Conservation (phyloP, 2,797 vertebrate genomes). For the Paramormyrops hopkinsi region DNA sequence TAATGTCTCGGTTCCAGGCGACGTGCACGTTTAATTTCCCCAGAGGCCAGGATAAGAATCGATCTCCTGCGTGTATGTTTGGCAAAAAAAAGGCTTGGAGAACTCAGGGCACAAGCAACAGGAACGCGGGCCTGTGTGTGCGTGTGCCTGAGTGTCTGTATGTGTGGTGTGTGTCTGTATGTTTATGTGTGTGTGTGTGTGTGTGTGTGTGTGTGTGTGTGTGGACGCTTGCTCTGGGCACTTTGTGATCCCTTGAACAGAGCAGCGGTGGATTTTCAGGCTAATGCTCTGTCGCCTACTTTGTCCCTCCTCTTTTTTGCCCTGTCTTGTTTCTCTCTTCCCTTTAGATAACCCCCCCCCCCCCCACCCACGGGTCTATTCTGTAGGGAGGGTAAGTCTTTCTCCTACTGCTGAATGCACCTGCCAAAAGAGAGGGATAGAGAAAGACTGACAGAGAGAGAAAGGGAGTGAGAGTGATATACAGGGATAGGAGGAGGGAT, state of each 20-base stretch:
- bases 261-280: not conserved
- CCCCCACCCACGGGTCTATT: not conserved
- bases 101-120: not conserved
- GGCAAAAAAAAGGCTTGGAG: not conserved
- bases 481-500: not conserved
- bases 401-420: not conserved
- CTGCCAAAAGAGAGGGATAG: not conserved
- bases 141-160: not conserved
- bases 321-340: not conserved
- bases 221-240: not conserved
- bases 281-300: not conserved
- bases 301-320: not conserved
- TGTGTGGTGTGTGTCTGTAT: not conserved
- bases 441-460: not conserved
- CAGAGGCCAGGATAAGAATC: not conserved
- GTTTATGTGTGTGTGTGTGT: not conserved
- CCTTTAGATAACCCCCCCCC: not conserved
- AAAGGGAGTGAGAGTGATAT: not conserved
- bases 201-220: not conserved
- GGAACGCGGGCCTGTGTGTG: not conserved
- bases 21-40: not conserved
- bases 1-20: not conserved
- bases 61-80: not conserved
- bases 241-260: not conserved
- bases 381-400: not conserved